phyloP scores from a whole-genome alignment of 2,797 vertebrate species.

The Euphonia xanthogaster region DNA sequence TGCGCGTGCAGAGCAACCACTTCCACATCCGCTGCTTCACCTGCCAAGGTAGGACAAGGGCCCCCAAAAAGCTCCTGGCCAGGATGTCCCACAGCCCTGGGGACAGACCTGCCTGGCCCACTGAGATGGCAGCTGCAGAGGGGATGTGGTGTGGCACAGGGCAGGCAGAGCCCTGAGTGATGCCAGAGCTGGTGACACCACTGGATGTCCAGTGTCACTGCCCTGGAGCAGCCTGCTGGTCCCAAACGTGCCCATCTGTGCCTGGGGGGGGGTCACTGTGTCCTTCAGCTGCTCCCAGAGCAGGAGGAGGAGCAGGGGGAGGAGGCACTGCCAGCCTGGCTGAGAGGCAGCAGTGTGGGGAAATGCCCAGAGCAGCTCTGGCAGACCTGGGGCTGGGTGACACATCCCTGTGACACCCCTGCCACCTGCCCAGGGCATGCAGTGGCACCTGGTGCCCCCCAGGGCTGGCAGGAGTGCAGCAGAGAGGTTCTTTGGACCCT shows the following conservation, averaged over 20 bases:
- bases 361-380: neutral
- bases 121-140: neutral
- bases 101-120: neutral
- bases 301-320: neutral
- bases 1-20: conserved; percentile 94
- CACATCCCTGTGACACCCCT: neutral
- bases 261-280: accelerated
- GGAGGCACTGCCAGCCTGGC: neutral
- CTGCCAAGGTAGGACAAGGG: conserved; percentile 88
- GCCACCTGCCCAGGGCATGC: neutral
- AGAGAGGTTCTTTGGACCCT: neutral
- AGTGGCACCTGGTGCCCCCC: neutral
- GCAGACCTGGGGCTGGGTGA: neutral
- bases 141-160: accelerated
- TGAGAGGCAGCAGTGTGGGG: neutral
- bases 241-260: neutral
- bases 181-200: neutral
- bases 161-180: neutral
- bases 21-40: conserved; percentile 99
- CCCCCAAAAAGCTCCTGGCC: accelerated
- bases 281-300: neutral
- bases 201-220: neutral
- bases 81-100: neutral
- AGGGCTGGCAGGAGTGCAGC: neutral
- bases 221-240: neutral